Conservation (phyloP, 2,888 invertebrate genomes). For the Lymantria monacha region DNA sequence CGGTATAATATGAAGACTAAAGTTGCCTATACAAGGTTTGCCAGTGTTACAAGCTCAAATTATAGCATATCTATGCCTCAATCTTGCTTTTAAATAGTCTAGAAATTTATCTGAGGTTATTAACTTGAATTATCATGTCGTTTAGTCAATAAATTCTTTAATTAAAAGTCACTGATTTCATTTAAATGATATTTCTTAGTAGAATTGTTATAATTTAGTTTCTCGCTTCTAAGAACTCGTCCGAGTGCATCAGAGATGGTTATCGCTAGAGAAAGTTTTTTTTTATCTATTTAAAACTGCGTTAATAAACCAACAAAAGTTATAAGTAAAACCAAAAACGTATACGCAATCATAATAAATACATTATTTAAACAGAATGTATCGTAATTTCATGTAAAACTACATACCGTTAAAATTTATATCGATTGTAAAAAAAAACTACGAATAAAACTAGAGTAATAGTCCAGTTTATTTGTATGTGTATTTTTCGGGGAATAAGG, state of each 20-base stretch:
- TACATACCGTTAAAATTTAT: constrained; percentile 28
- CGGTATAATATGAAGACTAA: constrained; percentile 8
- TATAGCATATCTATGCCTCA: constrained; percentile 20
- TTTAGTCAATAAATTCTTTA: not conserved
- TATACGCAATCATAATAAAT: constrained; percentile 18
- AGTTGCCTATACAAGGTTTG: constrained; percentile 9
- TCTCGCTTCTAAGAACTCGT: not conserved
- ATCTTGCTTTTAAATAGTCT: constrained; percentile 12
- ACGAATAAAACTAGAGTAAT: constrained; percentile 39
- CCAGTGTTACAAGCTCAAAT: constrained; percentile 21
- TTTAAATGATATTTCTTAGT: not conserved
- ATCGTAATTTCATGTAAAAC: constrained; percentile 17
- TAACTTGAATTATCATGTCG: constrained; percentile 1
- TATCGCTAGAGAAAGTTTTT: not conserved
- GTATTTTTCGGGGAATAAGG: constrained; percentile 46
- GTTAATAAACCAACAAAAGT: constrained; percentile 7
- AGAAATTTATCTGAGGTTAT: constrained; percentile 1
- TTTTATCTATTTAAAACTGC: constrained; percentile 6
- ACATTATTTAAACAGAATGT: constrained; percentile 13
- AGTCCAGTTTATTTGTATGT: constrained; percentile 46
- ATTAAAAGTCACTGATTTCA: not conserved
- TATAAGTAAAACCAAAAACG: constrained; percentile 6
- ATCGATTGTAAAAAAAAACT: constrained; percentile 31
- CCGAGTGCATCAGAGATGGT: not conserved
- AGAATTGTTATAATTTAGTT: not conserved